Percentiles rank a stretch among this genome's conserved stretches.
These are phyloP conservation scores for Mormyrops attenuatus DNA, from an alignment of 2,797 vertebrate genomes.

Conservation along the genomic window DNA sequence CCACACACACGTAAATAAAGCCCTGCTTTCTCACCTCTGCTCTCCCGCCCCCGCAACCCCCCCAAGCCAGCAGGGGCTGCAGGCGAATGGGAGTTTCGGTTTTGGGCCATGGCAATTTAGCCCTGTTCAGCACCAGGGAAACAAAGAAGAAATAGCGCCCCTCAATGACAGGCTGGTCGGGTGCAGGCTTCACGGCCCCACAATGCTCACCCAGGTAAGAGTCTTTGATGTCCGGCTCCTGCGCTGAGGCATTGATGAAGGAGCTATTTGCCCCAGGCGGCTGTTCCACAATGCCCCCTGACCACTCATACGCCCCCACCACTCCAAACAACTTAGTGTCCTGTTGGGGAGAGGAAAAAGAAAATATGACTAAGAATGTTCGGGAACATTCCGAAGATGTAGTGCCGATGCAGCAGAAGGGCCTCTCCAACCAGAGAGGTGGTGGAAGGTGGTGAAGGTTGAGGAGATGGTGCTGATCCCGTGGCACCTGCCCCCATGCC, in stretches of 20 bases:
- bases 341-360: conserved; percentile 16
- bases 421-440: background rate
- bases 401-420: background rate
- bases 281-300: conserved; percentile 37
- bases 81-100: background rate
- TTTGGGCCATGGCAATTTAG: background rate
- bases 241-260: conserved; percentile 34
- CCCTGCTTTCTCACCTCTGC: too few species aligned
- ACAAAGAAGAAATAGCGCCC: background rate
- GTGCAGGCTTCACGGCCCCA: too few species aligned
- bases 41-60: background rate
- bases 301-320: conserved; percentile 41
- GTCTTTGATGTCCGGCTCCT: conserved; percentile 30
- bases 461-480: background rate
- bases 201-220: conserved; percentile 39
- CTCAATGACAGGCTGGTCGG: background rate
- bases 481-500: background rate
- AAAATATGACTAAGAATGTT: background rate
- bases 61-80: background rate
- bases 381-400: background rate
- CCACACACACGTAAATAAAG: background rate
- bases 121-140: background rate
- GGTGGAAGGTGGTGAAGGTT: background rate
- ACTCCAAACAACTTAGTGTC: conserved; percentile 35
- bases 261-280: conserved; percentile 7